phyloP scores from a whole-genome alignment of 2,113 vertebrate genomes.

The Periophthalmodon schlosseri region DNA sequence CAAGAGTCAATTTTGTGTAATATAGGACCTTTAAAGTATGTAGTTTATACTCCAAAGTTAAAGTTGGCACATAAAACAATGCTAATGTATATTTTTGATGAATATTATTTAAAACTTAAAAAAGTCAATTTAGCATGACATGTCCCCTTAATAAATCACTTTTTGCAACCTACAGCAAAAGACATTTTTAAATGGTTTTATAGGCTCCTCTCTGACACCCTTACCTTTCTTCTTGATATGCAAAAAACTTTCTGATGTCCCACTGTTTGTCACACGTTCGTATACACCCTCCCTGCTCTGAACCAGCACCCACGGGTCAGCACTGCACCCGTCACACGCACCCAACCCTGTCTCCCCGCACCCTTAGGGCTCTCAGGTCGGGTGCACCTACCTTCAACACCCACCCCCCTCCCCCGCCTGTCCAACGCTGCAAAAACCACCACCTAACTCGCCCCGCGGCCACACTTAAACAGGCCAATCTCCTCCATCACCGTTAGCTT shows the following conservation, averaged over 20 bases:
- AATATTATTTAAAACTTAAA: too few species aligned
- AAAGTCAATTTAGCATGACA: too few species aligned
- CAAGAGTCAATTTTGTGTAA: too few species aligned
- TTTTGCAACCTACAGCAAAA: neutral
- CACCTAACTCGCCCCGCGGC: slow-evolving; percentile 66
- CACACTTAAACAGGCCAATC: slow-evolving; percentile 61
- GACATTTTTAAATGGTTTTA: neutral
- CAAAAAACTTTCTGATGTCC: slow-evolving; percentile 38
- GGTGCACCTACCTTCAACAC: slow-evolving; percentile 25
- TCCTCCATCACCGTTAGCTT: slow-evolving; percentile 78
- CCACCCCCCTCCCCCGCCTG: slow-evolving; percentile 26
- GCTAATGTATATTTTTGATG: too few species aligned
- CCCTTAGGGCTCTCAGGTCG: slow-evolving; percentile 57
- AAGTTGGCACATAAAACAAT: too few species aligned
- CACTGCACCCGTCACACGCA: slow-evolving; percentile 26
- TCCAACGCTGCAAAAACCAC: slow-evolving; percentile 64
- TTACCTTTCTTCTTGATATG: neutral
- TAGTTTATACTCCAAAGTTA: too few species aligned
- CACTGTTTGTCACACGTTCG: slow-evolving; percentile 41
- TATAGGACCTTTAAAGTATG: too few species aligned
- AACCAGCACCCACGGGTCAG: slow-evolving; percentile 46
- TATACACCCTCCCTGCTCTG: slow-evolving; percentile 15
- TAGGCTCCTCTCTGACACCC: neutral
- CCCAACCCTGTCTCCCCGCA: slow-evolving; percentile 34
- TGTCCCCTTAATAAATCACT: neutral